These are phyloP conservation scores for Chymomyza procnemis DNA, from an alignment of 2,888 invertebrate genomes.

Conservation along the genomic window DNA sequence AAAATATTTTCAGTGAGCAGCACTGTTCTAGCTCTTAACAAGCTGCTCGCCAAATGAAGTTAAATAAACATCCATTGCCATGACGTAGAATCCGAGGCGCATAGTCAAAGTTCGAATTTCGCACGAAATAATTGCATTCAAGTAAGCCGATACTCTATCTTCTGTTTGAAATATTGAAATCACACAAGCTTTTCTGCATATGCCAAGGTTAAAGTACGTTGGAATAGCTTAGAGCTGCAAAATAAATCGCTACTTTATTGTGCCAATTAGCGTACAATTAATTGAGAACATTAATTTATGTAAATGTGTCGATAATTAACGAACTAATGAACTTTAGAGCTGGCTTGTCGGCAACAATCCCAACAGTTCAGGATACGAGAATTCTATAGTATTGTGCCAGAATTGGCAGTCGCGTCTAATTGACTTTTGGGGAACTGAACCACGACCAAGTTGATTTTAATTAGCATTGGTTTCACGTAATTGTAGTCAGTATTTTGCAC, in stretches of 20 bases:
- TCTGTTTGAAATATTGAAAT: background rate
- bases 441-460: background rate
- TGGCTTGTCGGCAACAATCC: background rate
- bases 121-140: background rate
- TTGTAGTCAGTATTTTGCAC: conserved; percentile 2
- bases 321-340: conserved; percentile 33
- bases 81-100: background rate
- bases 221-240: background rate
- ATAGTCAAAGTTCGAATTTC: no score
- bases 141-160: background rate
- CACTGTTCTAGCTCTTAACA: no score
- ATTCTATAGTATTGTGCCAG: background rate
- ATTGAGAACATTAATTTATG: conserved; percentile 46
- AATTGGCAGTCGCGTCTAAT: background rate
- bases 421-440: background rate
- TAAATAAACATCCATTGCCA: background rate
- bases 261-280: conserved; percentile 22
- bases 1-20: no score
- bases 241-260: background rate
- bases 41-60: no score
- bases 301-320: conserved; percentile 51
- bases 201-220: background rate
- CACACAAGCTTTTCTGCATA: background rate
- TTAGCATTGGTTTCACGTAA: background rate
- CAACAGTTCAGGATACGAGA: background rate